Evolutionary conservation across 1,140 invertebrate species (phyloP).

Genomic region (Drosophila dunni): DNA sequence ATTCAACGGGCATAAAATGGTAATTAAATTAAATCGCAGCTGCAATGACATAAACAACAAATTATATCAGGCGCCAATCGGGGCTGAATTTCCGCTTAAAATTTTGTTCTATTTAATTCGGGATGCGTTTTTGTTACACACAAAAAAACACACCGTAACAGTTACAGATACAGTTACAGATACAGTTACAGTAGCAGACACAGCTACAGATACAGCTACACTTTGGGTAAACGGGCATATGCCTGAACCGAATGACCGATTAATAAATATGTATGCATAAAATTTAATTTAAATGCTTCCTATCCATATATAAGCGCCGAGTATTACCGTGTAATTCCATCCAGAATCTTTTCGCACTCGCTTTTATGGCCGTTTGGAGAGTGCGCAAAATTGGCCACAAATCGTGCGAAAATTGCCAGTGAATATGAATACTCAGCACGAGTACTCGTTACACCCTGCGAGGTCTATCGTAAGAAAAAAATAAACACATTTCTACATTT

Average conservation of each 20-base stretch:
- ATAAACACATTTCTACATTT: constrained; percentile 31
- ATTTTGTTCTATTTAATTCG: constrained; percentile 29
- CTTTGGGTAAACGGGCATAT: constrained; percentile 31
- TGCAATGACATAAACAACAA: constrained; percentile 20
- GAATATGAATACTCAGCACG: background rate
- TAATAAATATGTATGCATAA: constrained; percentile 66
- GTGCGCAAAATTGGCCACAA: constrained; percentile 62
- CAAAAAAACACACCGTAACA: constrained; percentile 5
- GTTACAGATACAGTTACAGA: constrained; percentile 29
- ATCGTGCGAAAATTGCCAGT: constrained; percentile 58
- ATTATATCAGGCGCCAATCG: constrained; percentile 20
- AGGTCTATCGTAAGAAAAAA: no score
- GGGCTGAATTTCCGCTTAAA: constrained; percentile 43
- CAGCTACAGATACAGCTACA: constrained; percentile 2
- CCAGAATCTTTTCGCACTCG: constrained; percentile 24
- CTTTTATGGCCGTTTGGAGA: constrained; percentile 52
- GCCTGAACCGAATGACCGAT: constrained; percentile 57
- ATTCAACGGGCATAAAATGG: constrained; percentile 28
- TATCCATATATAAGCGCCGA: constrained; percentile 4
- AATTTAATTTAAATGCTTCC: constrained; percentile 68
- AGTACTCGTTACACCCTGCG: background rate
- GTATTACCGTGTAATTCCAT: constrained; percentile 29
- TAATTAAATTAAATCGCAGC: constrained; percentile 47
- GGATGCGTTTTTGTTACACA: constrained; percentile 13
- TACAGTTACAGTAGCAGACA: constrained; percentile 36